Percentiles rank a stretch among this genome's conserved stretches.
These are phyloP conservation scores for Neria commutata DNA, from an alignment of 2,888 invertebrate genomes.

Conservation along the genomic window DNA sequence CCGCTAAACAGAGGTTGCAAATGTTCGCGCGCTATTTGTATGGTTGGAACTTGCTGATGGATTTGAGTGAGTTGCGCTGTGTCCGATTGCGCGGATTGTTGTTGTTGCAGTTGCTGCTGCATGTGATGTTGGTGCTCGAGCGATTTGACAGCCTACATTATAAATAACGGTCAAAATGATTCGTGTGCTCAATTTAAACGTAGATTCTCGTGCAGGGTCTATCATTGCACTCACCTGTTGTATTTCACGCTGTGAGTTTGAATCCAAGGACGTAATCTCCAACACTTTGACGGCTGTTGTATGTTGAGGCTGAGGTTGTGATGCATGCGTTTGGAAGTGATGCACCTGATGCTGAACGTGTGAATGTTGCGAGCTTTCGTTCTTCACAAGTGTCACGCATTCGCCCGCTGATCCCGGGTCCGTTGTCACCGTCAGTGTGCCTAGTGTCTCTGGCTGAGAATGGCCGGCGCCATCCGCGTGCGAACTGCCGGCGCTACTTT, in stretches of 20 bases:
- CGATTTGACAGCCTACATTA: constrained; percentile 55
- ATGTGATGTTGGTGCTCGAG: constrained; percentile 58
- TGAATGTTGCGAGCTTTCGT: constrained; percentile 40
- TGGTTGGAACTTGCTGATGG: constrained; percentile 53
- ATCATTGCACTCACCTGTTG: constrained; percentile 56
- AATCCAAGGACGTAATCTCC: constrained; percentile 57
- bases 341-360: constrained; percentile 34
- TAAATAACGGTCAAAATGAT: background rate
- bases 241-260: constrained; percentile 58
- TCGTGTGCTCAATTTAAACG: no score
- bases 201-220: no score
- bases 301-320: constrained; percentile 8
- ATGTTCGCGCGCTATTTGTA: constrained; percentile 58
- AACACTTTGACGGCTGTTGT: constrained; percentile 56
- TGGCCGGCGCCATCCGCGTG: constrained; percentile 35
- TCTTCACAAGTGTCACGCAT: constrained; percentile 51
- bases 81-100: constrained; percentile 26
- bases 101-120: constrained; percentile 54
- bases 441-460: constrained; percentile 40
- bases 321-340: constrained; percentile 4
- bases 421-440: constrained; percentile 42
- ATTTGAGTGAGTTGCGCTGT: constrained; percentile 42
- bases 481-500: constrained; percentile 37
- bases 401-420: constrained; percentile 49
- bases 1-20: constrained; percentile 56